Percentiles rank a stretch among this genome's conserved stretches.
Evolutionary conservation across 2,797 vertebrate species (phyloP).

Genomic region (Labeo calbasu): DNA sequence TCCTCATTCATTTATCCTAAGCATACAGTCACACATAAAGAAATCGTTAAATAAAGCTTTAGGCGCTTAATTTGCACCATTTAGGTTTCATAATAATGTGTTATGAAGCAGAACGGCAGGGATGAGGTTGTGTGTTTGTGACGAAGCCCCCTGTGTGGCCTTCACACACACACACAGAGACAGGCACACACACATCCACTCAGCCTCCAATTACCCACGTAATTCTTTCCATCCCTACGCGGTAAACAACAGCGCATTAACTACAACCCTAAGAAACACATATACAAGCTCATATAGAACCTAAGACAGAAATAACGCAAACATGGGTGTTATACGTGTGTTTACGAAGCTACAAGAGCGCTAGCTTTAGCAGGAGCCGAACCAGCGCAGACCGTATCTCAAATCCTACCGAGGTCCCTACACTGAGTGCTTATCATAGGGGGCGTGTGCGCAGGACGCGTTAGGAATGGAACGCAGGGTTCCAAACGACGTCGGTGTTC

Average conservation of each 20-base stretch:
- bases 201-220: conserved; percentile 51
- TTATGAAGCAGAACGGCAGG: background rate
- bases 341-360: background rate
- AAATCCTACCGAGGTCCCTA: conserved; percentile 1
- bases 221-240: conserved; percentile 24
- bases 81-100: conserved; percentile 4
- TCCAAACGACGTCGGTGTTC: background rate
- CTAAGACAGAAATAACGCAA: background rate
- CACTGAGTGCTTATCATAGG: background rate
- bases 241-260: conserved; percentile 54
- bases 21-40: background rate
- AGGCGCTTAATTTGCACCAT: background rate
- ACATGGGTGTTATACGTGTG: background rate
- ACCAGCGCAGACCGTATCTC: background rate
- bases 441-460: background rate
- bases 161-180: conserved; percentile 36
- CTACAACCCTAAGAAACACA: conserved; percentile 26
- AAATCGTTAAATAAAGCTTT: background rate
- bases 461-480: background rate
- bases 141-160: conserved; percentile 68
- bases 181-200: background rate
- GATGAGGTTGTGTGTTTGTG: conserved; percentile 63
- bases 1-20: background rate
- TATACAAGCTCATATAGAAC: background rate
- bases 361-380: conserved; percentile 36